phyloP scores from a whole-genome alignment of 2,888 invertebrate species.

The Ctenicera cuprea region DNA sequence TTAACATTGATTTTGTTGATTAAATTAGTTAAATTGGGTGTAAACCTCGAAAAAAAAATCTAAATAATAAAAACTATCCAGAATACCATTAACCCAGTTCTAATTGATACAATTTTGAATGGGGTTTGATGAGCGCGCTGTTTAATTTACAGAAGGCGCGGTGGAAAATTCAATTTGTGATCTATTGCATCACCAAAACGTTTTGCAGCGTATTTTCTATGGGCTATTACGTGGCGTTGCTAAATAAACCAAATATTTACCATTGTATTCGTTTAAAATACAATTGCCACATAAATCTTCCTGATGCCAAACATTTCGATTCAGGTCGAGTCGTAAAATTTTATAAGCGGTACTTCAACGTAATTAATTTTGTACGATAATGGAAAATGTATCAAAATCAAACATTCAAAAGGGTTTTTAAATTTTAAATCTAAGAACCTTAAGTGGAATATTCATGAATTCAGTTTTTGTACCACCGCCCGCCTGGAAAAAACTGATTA shows the following conservation, averaged over 20 bases:
- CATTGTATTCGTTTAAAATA: conserved; percentile 10
- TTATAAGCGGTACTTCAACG: too few species aligned
- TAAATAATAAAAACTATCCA: conserved; percentile 1
- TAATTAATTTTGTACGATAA: too few species aligned
- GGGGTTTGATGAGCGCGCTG: conserved; percentile 35
- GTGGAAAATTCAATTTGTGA: conserved; percentile 49
- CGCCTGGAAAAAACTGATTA: too few species aligned
- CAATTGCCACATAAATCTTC: conserved; percentile 16
- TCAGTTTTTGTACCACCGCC: too few species aligned
- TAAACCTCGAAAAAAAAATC: not conserved
- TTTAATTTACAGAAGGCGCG: conserved; percentile 45
- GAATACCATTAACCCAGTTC: conserved; percentile 45
- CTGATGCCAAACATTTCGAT: not conserved
- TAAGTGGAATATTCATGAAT: too few species aligned
- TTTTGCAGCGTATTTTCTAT: conserved; percentile 24
- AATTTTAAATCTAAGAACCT: too few species aligned
- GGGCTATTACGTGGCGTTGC: conserved; percentile 8
- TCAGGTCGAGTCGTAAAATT: too few species aligned
- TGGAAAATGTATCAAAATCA: too few species aligned
- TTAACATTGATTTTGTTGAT: not conserved
- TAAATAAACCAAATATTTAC: conserved; percentile 21
- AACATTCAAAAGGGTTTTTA: too few species aligned
- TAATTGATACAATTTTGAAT: conserved; percentile 45
- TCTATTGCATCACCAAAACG: conserved; percentile 34
- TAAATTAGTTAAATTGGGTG: not conserved